phyloP scores from a whole-genome alignment of 2,113 vertebrate species.

The Grammomys dolichurus region DNA sequence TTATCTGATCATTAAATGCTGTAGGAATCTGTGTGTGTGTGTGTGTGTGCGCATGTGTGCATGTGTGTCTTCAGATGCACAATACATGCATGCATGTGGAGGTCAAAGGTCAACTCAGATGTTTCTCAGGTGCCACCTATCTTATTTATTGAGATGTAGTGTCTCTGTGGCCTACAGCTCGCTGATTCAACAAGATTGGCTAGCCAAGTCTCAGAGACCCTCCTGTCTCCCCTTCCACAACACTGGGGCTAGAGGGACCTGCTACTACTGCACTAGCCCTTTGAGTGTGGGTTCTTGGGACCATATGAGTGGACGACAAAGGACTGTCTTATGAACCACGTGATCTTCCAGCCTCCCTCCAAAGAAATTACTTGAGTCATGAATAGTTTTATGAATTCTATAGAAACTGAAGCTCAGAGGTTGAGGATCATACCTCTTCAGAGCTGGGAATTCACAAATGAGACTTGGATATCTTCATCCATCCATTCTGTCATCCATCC shows the following conservation, averaged over 20 bases:
- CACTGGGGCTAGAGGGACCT: neutral
- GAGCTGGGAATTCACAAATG: neutral
- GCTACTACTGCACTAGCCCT: neutral
- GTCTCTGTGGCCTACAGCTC: neutral
- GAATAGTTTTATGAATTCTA: constrained; percentile 15
- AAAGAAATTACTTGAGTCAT: neutral
- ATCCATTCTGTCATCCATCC: neutral
- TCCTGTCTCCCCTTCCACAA: neutral
- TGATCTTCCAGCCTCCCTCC: neutral
- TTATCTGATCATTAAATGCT: too few species aligned
- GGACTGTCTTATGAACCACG: neutral
- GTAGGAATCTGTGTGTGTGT: neutral
- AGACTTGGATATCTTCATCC: neutral
- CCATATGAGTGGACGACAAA: neutral
- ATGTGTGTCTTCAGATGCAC: neutral
- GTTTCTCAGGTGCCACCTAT: neutral
- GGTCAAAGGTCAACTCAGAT: too few species aligned
- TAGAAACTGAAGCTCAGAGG: neutral
- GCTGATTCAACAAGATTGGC: neutral
- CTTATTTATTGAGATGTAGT: neutral
- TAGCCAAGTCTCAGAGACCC: neutral
- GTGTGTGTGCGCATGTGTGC: neutral
- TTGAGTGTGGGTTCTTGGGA: neutral
- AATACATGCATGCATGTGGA: neutral
- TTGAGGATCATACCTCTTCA: neutral